Conservation (phyloP, 1,140 invertebrate species). For the Drosophila kurseongensis region DNA sequence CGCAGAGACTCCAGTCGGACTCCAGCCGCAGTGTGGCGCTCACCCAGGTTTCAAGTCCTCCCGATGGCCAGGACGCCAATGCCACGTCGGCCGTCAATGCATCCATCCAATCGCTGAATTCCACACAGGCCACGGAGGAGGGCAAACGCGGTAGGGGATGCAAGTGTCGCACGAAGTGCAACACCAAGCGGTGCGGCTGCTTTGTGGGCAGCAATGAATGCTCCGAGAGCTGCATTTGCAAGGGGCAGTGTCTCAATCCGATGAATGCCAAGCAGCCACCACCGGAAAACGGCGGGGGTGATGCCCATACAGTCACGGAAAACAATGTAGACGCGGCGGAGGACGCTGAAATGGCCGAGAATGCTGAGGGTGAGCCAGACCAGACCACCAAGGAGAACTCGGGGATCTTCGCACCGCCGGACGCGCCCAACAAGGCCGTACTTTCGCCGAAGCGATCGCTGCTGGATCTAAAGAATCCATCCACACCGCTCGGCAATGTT, state of each 20-base stretch:
- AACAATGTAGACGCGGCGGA: background rate
- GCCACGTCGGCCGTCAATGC: slow-evolving; percentile 12
- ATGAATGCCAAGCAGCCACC: background rate
- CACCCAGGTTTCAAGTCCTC: background rate
- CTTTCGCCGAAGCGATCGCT: slow-evolving; percentile 9
- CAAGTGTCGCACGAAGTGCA: slow-evolving; percentile 60
- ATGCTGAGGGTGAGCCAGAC: background rate
- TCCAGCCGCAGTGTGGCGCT: background rate
- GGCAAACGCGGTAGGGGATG: slow-evolving; percentile 19
- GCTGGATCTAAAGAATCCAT: background rate
- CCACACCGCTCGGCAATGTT: background rate
- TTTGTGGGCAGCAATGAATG: slow-evolving; percentile 20
- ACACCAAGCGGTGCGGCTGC: slow-evolving; percentile 64
- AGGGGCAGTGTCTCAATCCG: slow-evolving; percentile 51
- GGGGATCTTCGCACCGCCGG: slow-evolving; percentile 1
- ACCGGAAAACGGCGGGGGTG: slow-evolving; percentile 15
- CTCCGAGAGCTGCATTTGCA: slow-evolving; percentile 37
- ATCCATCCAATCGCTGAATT: slow-evolving; percentile 12
- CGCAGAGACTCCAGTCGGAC: background rate
- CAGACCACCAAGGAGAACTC: slow-evolving; percentile 1
- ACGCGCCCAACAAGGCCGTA: background rate
- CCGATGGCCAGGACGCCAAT: background rate
- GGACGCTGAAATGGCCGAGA: background rate
- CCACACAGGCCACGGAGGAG: slow-evolving; percentile 12
- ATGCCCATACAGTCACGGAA: background rate